Percentiles rank a stretch among this genome's conserved stretches.
phyloP scores from a whole-genome alignment of 2,888 invertebrate genomes.

The Matsumyia berberina region DNA sequence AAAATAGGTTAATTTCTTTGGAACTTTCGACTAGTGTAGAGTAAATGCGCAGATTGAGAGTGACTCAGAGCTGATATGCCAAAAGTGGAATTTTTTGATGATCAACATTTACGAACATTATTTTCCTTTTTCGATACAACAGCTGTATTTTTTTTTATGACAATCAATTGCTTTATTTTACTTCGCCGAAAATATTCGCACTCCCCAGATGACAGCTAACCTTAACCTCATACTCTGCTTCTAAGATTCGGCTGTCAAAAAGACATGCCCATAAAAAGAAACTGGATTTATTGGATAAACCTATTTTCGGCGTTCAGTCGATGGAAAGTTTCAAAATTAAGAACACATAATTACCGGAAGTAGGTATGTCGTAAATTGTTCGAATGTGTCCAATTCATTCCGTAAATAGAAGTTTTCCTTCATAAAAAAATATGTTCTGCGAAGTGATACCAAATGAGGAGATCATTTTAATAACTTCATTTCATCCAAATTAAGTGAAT shows the following conservation, averaged over 20 bases:
- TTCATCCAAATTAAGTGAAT: background rate
- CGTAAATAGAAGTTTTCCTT: slow-evolving; percentile 6
- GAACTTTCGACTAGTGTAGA: slow-evolving; percentile 25
- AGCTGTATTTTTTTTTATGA: slow-evolving; percentile 10
- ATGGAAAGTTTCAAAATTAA: slow-evolving; percentile 10
- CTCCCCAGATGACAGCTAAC: background rate
- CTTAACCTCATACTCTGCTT: background rate
- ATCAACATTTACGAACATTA: background rate
- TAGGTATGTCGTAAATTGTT: slow-evolving; percentile 1
- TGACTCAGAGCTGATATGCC: slow-evolving; percentile 23
- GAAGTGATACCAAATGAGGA: background rate
- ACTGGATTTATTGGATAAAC: background rate
- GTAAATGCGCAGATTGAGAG: slow-evolving; percentile 32
- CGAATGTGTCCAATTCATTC: slow-evolving; percentile 17
- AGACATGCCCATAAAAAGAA: slow-evolving; percentile 6
- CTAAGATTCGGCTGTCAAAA: background rate
- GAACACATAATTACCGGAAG: slow-evolving; percentile 40
- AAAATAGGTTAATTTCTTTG: slow-evolving; percentile 52
- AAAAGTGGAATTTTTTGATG: slow-evolving; percentile 16
- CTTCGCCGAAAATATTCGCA: background rate
- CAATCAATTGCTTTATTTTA: slow-evolving; percentile 5
- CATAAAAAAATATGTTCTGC: slow-evolving; percentile 6
- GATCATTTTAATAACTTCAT: background rate
- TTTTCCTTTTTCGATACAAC: background rate
- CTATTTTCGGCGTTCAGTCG: background rate